A percentile compares a stretch with the other conserved stretches of the same genome.
Evolutionary conservation across 2,888 invertebrate species (phyloP).

Genomic region (Hydrotaea diabolus): DNA sequence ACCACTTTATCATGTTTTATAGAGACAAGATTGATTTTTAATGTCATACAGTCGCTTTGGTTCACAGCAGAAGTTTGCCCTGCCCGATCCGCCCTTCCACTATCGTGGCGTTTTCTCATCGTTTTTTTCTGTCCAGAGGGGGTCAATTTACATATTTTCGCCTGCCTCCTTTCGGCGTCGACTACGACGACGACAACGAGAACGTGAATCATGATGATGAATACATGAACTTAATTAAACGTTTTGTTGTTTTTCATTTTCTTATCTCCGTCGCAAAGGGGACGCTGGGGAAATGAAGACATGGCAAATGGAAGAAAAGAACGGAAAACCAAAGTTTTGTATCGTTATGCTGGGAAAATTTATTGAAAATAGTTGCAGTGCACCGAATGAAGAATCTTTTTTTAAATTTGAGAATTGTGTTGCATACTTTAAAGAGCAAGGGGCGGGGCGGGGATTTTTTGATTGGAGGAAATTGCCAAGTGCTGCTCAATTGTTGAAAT

Average conservation of each 20-base stretch:
- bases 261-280: not conserved
- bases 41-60: slow-evolving; percentile 31
- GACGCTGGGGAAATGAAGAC: no score
- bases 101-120: not conserved
- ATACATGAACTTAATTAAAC: slow-evolving; percentile 63
- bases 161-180: not conserved
- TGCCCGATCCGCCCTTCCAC: not conserved
- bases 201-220: slow-evolving; percentile 33
- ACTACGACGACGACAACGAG: no score
- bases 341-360: not conserved
- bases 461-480: not conserved
- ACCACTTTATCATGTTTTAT: slow-evolving; percentile 58
- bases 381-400: not conserved
- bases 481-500: no score
- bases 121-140: slow-evolving; percentile 22
- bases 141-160: slow-evolving; percentile 59
- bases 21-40: slow-evolving; percentile 64
- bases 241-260: slow-evolving; percentile 38
- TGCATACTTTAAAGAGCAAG: not conserved
- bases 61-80: not conserved
- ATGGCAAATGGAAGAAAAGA: no score
- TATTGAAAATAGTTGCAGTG: not conserved
- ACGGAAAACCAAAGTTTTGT: not conserved
- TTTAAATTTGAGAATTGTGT: not conserved
- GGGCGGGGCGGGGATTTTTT: no score